Percentiles rank a stretch among this genome's conserved stretches.
Evolutionary conservation across 2,888 invertebrate genomes (phyloP).

Genomic region (Merodon equestris): DNA sequence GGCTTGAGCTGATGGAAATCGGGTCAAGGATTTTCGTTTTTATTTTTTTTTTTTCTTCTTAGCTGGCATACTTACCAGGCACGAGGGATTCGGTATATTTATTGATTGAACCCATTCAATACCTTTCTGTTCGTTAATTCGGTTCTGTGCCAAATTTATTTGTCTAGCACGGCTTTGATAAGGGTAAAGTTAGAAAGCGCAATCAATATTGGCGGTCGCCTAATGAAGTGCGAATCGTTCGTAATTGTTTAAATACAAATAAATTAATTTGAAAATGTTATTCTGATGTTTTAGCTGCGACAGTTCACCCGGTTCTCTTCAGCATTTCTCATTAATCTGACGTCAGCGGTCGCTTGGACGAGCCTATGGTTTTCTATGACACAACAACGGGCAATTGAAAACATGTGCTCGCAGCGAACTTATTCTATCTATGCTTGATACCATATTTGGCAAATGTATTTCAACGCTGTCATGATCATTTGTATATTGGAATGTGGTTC

Average conservation of each 20-base stretch:
- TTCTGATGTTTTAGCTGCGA: too few relatives aligned
- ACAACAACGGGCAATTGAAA: conserved; percentile 31
- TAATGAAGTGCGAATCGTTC: conserved; percentile 44
- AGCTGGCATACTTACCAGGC: too few relatives aligned
- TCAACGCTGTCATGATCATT: conserved; percentile 14
- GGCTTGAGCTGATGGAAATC: conserved; percentile 6
- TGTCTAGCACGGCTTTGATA: background rate
- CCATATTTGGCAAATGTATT: conserved; percentile 5
- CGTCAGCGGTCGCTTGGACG: background rate
- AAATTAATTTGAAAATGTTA: conserved; percentile 37
- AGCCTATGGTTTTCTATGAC: conserved; percentile 4
- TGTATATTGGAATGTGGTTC: too few relatives aligned
- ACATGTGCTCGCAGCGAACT: conserved; percentile 29
- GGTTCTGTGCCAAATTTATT: conserved; percentile 38
- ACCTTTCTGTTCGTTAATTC: conserved; percentile 16
- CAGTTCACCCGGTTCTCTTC: too few relatives aligned
- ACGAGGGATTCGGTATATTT: conserved; percentile 15
- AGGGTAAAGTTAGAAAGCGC: background rate
- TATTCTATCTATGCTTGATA: too few relatives aligned
- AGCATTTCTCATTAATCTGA: conserved; percentile 33
- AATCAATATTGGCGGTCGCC: background rate
- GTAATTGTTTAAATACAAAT: conserved; percentile 46
- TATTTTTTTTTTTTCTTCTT: background rate
- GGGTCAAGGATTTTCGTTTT: conserved; percentile 56
- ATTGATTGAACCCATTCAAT: conserved; percentile 16